Evolutionary conservation across 2,797 vertebrate species (phyloP), one percentile per base, ranked within the genome.

Genomic region (Rhinogobio ventralis): DNA sequence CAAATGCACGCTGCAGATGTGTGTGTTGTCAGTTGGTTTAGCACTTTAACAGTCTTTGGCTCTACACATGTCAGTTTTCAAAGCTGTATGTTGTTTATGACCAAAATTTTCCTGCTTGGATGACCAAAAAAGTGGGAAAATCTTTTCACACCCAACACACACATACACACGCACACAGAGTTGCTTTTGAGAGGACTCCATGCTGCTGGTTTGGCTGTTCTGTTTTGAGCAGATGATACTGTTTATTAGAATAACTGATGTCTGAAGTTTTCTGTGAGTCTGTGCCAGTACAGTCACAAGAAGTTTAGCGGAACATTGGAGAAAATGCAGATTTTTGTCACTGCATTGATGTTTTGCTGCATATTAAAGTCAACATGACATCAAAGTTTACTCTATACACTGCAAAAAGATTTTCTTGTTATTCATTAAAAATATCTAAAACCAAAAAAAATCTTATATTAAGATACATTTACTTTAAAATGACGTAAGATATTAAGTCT

Each of bases 31-130:
- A 69, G 82, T 72, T 83, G 87, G 79, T 86, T 85, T 87, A 82
- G 64, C 82, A 62, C 67, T 88, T 80, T 86, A 86, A 74, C 85
- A 90, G 93, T 90, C 84, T 71, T 91, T 92, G 89, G 91, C 93
- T 87, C 90, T 91, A 89, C 92, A 93, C 92, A 93, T 92, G 93
- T 91, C 87, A 88, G 91, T 92, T 92, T 87, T 93, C 90, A 92
- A 92, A 92, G 92, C 90, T 90, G 89, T 93, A 94, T 93, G 92
- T 94, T 92, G 93, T 95, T 94, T 94, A 94, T 95, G 94, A 95
- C 93, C 93, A 93, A 92, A 94, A 95, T 95, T 95, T 95, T 95
- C 94, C 93, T 93, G 93, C 93, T 94, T 90, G 93, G 93, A 93
- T 94, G 93, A 93, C 93, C 94, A 92, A 88, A 88, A 94, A 90